phyloP scores from a whole-genome alignment of 2,113 vertebrate genomes.

The Periophthalmodon schlosseri region DNA sequence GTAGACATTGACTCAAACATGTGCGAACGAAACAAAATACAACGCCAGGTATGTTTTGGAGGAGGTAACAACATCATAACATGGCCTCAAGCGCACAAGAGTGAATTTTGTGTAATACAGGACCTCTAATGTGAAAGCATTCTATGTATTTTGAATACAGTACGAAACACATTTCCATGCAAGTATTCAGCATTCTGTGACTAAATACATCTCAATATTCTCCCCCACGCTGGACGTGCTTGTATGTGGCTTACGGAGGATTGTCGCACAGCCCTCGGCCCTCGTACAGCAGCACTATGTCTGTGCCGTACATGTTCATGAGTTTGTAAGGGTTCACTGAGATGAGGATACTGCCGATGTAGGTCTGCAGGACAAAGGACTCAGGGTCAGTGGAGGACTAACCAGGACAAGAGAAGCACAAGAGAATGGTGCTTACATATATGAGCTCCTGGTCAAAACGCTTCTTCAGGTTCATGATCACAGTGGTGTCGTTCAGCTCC shows the following conservation, averaged over 20 bases:
- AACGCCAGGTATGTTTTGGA: no score
- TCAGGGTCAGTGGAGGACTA: not conserved
- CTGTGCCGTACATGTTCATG: constrained; percentile 90
- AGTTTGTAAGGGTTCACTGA: constrained; percentile 92
- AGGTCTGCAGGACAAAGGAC: constrained; percentile 76
- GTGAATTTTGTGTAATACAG: no score
- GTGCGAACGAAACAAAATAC: no score
- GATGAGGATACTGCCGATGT: constrained; percentile 94
- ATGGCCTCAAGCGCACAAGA: no score
- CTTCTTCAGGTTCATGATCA: constrained; percentile 89
- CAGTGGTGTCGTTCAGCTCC: constrained; percentile 88
- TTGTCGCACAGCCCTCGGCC: constrained; percentile 88
- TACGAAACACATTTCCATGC: not conserved
- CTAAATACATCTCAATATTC: no score
- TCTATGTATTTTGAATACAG: no score
- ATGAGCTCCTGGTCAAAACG: constrained; percentile 88
- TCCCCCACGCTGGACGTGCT: no score
- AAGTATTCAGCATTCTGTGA: no score
- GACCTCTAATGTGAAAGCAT: no score
- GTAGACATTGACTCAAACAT: no score
- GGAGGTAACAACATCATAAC: no score
- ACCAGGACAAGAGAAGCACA: not conserved
- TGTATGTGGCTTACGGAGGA: constrained; percentile 85
- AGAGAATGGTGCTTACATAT: constrained; percentile 80
- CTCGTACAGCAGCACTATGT: constrained; percentile 88